Evolutionary conservation across 2,888 invertebrate genomes (phyloP).

Genomic region (Neoitamus cyanurus): DNA sequence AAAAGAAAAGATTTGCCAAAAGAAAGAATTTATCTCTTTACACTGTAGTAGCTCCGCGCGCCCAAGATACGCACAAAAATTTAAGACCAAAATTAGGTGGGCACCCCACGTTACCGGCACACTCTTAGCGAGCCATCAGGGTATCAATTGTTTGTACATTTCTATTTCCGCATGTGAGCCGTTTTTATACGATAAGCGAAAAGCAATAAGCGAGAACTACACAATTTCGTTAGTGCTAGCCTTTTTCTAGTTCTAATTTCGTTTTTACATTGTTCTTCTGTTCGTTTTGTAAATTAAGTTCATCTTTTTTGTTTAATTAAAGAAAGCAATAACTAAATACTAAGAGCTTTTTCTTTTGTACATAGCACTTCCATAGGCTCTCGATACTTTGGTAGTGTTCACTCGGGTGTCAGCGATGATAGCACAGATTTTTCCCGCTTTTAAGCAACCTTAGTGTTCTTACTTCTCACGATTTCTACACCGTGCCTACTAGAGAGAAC

Average conservation of each 20-base stretch:
- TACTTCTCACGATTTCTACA: neutral
- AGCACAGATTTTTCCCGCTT: neutral
- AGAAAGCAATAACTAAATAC: constrained; percentile 31
- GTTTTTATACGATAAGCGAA: neutral
- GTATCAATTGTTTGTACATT: constrained; percentile 22
- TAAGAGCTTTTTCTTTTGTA: constrained; percentile 30
- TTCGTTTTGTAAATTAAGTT: constrained; percentile 33
- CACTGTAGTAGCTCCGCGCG: constrained; percentile 31
- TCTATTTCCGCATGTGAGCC: neutral
- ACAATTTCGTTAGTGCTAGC: constrained; percentile 24
- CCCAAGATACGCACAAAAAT: constrained; percentile 31
- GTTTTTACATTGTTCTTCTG: neutral
- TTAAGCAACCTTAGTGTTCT: neutral
- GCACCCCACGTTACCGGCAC: neutral
- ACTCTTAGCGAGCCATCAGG: constrained; percentile 30
- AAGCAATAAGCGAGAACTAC: constrained; percentile 12
- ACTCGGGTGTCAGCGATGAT: constrained; percentile 17
- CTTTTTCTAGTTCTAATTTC: neutral
- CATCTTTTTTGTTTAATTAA: constrained; percentile 29
- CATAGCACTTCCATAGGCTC: neutral
- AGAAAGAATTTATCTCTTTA: constrained; percentile 30
- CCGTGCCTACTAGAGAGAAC: neutral
- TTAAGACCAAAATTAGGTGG: constrained; percentile 38
- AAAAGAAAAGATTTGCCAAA: constrained; percentile 30
- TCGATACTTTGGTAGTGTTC: neutral